Percentiles rank a stretch among this genome's conserved stretches.
Conservation (phyloP, 2,888 invertebrate species). For the Caenorhabditis auriculariae region DNA sequence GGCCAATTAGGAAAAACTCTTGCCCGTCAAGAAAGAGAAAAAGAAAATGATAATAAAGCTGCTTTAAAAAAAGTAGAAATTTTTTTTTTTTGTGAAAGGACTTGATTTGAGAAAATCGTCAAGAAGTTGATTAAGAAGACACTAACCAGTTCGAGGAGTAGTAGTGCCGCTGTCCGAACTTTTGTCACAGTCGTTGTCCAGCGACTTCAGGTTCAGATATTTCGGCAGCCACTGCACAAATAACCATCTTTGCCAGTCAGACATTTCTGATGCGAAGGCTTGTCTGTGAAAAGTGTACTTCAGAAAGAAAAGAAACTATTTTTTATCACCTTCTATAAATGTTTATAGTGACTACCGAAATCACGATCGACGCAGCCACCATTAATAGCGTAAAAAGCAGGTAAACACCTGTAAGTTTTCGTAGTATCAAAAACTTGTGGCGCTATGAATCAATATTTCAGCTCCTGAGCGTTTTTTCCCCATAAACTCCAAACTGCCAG, state of each 20-base stretch:
- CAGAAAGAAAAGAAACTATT: not conserved
- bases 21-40: too few species aligned
- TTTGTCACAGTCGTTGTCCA: constrained; percentile 16
- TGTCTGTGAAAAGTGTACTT: constrained; percentile 24
- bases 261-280: constrained; percentile 46
- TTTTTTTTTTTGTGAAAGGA: not conserved
- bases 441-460: not conserved
- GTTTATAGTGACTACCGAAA: constrained; percentile 90
- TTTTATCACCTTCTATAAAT: constrained; percentile 86
- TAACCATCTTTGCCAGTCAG: constrained; percentile 43
- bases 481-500: too few species aligned
- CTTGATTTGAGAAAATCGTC: constrained; percentile 2
- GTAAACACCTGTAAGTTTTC: constrained; percentile 72
- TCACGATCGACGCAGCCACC: constrained; percentile 87
- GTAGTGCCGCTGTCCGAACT: constrained; percentile 21
- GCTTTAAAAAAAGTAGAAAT: too few species aligned
- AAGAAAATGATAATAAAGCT: too few species aligned
- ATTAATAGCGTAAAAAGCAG: constrained; percentile 96
- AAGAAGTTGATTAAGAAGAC: not conserved
- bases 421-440: not conserved
- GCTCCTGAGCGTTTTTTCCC: too few species aligned
- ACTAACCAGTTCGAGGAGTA: constrained; percentile 19
- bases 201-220: constrained; percentile 24
- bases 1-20: too few species aligned
- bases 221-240: constrained; percentile 41